Base-by-base conservation (phyloP, 2,113 vertebrate genomes). In the Bagarius yarrelli region DNA sequence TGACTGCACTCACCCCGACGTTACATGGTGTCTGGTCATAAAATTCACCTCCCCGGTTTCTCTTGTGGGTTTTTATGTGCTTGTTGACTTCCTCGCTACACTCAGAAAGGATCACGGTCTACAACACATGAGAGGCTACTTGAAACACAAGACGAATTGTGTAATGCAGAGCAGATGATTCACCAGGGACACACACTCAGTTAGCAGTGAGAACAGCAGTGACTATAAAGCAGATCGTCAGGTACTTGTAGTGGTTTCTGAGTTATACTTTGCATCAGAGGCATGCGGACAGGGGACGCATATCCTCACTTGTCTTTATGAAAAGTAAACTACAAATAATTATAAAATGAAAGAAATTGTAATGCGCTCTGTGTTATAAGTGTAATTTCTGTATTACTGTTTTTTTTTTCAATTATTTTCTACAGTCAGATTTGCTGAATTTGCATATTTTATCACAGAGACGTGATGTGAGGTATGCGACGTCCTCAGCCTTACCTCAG, bases 121-220 rank as follows among this genome's bases (percentile, higher is more conserved):
- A 73, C 50, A 55, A 23, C 50, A 71, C 67, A 34, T 2, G 69
- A 73, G 70, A 55, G 70, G 50, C 70, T 52, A 21, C 70, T 73
- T 5, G 70, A 73, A 32, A 11, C 70, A 55, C 50, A 55, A 32
- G 27, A 73, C 19, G 44, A 73, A 55, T 55, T 55, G 70, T 23
- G 70, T 73, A 34, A 11, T 34, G 50, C 8, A 5, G 12, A 73
- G 70, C 70, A 55, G 70, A 73, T 73, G 53, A 55, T 55, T 73
- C 50, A 73, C 50, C 18, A 34, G 70, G 70, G 50, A 73, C 70
- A 55, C 50, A 55, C 50, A 34, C 70, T 55, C 18, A 14, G 16
- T 73, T 55, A 52, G 70, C 70, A 55, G 70, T 15, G 13, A n/a
- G n/a, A n/a, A 55, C 27, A 23, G 19, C 27, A 23, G 2, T 55